Conservation (phyloP, 1,140 invertebrate genomes). For the Whitmania pigra region DNA sequence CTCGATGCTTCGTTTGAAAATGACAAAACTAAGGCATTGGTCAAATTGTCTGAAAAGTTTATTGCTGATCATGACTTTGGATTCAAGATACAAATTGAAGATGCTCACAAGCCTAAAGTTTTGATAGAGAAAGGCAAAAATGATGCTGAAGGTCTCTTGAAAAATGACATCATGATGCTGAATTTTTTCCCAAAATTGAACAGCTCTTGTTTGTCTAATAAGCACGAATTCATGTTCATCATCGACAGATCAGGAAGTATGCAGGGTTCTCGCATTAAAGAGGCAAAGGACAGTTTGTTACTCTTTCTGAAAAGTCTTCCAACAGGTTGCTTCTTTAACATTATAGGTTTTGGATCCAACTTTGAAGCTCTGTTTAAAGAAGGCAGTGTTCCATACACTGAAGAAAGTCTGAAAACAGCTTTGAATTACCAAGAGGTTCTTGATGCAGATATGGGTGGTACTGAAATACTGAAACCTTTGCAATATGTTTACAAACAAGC, state of each 20-base stretch:
- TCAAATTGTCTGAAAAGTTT: conserved; percentile 6
- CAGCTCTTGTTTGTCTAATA: background rate
- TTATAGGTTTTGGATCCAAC: conserved; percentile 30
- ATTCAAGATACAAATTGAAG: background rate
- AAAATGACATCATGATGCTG: conserved; percentile 21
- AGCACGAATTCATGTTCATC: conserved; percentile 32
- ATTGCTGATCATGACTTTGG: conserved; percentile 9
- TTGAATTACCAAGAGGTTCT: conserved; percentile 26
- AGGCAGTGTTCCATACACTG: conserved; percentile 28
- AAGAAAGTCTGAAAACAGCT: conserved; percentile 27
- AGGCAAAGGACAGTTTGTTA: conserved; percentile 33
- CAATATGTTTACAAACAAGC: conserved; percentile 32
- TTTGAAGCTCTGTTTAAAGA: conserved; percentile 22
- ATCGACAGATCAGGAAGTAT: conserved; percentile 36
- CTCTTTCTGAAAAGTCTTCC: conserved; percentile 30
- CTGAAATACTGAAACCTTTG: conserved; percentile 39
- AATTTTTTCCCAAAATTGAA: conserved; percentile 18
- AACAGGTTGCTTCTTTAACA: conserved; percentile 28
- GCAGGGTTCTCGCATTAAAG: conserved; percentile 31
- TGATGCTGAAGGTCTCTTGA: conserved; percentile 14
- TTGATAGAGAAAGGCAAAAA: background rate
- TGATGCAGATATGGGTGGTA: conserved; percentile 38
- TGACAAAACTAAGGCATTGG: background rate
- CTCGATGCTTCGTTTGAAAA: background rate
- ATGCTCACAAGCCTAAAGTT: conserved; percentile 1